Conservation (phyloP, 2,888 invertebrate species). For the Notocelia uddmanniana region DNA sequence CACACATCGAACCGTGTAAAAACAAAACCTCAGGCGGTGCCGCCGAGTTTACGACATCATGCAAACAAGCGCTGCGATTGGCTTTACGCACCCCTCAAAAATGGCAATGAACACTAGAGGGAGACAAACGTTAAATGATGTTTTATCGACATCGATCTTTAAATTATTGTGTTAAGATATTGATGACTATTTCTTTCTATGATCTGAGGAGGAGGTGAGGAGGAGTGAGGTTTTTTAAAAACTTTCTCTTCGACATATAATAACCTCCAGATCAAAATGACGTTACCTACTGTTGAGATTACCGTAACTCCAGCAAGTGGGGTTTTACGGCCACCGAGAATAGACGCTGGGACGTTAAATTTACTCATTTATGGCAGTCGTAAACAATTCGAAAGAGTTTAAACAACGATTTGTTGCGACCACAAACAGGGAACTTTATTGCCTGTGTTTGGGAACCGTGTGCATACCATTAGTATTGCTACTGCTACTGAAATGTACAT, state of each 20-base stretch:
- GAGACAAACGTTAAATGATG: no score
- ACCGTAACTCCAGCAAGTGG: slow-evolving; percentile 47
- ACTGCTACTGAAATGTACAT: not conserved
- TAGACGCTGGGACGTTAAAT: slow-evolving; percentile 70
- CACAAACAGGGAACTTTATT: slow-evolving; percentile 70
- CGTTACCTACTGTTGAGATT: slow-evolving; percentile 23
- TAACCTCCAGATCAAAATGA: slow-evolving; percentile 10
- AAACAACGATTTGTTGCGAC: slow-evolving; percentile 71
- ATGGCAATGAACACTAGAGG: no score
- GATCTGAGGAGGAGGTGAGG: no score
- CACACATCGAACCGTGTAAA: no score
- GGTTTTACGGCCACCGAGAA: slow-evolving; percentile 57
- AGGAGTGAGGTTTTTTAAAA: no score
- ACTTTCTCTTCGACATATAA: not conserved
- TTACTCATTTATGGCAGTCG: slow-evolving; percentile 70
- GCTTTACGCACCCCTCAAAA: no score
- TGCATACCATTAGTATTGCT: slow-evolving; percentile 19
- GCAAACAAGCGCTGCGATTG: no score
- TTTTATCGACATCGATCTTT: no score
- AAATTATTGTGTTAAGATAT: no score
- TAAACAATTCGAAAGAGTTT: slow-evolving; percentile 75
- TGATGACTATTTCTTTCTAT: no score
- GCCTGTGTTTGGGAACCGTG: slow-evolving; percentile 48
- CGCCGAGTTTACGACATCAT: no score
- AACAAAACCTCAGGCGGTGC: no score